phyloP scores from a whole-genome alignment of 2,797 vertebrate genomes.

The Sebastes cheni region DNA sequence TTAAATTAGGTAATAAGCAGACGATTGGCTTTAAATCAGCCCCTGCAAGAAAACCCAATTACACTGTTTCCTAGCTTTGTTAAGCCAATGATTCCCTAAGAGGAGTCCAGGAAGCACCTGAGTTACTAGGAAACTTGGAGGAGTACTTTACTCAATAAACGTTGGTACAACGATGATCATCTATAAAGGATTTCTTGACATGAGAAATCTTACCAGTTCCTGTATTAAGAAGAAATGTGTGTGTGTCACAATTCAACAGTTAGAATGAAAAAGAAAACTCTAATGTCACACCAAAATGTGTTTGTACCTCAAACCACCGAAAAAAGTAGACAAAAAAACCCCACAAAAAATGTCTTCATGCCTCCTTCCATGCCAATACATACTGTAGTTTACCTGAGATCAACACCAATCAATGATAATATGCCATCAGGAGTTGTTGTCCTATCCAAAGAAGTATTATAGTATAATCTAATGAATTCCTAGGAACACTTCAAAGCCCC shows the following conservation, averaged over 20 bases:
- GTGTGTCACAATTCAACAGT: background rate
- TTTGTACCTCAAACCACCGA: background rate
- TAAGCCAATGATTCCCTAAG: background rate
- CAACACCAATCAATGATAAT: background rate
- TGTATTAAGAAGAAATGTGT: too few species aligned
- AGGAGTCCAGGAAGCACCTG: background rate
- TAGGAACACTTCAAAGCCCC: background rate
- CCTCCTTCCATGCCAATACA: background rate
- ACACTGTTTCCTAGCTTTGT: background rate
- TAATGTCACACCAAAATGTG: background rate
- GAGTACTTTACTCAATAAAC: background rate
- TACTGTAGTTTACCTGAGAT: background rate
- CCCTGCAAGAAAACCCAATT: background rate
- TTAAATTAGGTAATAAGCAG: background rate
- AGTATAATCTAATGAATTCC: background rate
- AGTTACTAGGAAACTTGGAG: background rate
- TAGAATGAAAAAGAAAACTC: background rate
- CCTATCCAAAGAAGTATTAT: background rate
- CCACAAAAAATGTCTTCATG: background rate
- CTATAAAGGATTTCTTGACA: background rate
- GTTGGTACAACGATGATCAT: background rate
- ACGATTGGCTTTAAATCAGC: too few species aligned
- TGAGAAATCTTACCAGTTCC: background rate
- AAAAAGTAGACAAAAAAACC: background rate
- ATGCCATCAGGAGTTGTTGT: background rate